Evolutionary conservation across 2,888 invertebrate genomes (phyloP).

Genomic region (Xanthorhoe designata): DNA sequence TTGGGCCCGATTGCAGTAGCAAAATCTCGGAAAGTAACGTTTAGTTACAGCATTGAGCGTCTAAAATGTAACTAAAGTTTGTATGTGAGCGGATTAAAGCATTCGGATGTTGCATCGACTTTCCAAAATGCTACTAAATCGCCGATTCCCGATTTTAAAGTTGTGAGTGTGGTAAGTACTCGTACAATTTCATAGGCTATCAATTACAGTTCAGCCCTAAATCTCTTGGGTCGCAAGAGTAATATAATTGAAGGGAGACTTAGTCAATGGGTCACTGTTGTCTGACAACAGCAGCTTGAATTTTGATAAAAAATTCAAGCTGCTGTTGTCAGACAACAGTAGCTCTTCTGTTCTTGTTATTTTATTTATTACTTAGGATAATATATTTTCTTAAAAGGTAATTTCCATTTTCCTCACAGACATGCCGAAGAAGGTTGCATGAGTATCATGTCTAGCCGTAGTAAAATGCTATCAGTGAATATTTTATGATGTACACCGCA

Average conservation of each 20-base stretch:
- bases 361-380: neutral
- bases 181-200: too few relatives aligned
- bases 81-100: neutral
- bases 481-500: constrained; percentile 15
- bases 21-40: neutral
- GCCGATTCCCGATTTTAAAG: neutral
- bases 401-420: constrained; percentile 13
- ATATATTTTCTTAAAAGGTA: neutral
- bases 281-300: too few relatives aligned
- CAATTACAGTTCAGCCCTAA: too few relatives aligned
- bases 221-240: too few relatives aligned
- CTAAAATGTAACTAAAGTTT: neutral
- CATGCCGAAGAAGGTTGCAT: constrained; percentile 1
- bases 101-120: neutral
- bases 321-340: too few relatives aligned
- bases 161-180: too few relatives aligned
- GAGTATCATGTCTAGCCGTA: constrained; percentile 21
- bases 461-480: constrained; percentile 20
- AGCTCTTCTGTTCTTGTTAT: too few relatives aligned
- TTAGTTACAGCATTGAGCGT: neutral
- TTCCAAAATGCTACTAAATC: neutral
- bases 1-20: neutral
- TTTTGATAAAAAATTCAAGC: too few relatives aligned
- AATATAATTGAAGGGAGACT: too few relatives aligned
- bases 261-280: too few relatives aligned